A percentile compares a stretch with the other conserved stretches of the same genome.
These are phyloP conservation scores for human (Homo sapiens) DNA, from an alignment of 2,113 vertebrate species.

Conservation along the genomic window DNA sequence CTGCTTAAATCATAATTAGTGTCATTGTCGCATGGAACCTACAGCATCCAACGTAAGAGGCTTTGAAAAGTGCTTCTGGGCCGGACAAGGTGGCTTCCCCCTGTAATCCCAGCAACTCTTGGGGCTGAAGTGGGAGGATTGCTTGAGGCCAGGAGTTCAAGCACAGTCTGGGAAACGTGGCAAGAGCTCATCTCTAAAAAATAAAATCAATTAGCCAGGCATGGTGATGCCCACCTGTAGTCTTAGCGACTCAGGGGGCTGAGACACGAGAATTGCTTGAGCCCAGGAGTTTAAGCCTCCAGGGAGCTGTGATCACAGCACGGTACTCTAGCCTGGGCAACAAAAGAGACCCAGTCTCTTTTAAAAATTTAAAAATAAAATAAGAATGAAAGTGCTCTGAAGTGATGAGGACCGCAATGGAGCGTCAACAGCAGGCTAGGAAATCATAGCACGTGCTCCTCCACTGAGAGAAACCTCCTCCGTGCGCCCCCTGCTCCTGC, in stretches of 20 bases:
- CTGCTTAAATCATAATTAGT: background rate
- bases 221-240: background rate
- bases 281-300: background rate
- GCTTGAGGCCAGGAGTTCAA: background rate
- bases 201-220: too few relatives aligned
- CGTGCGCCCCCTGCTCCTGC: rapidly evolving
- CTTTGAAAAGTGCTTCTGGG: background rate
- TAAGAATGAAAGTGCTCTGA: background rate
- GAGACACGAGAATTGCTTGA: background rate
- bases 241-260: background rate
- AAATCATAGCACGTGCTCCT: rapidly evolving
- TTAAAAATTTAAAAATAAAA: background rate
- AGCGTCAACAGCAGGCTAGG: background rate
- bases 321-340: too few relatives aligned
- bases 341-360: background rate
- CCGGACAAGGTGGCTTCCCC: background rate
- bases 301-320: background rate
- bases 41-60: rapidly evolving
- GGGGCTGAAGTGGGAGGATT: background rate
- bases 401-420: background rate
- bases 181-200: too few relatives aligned
- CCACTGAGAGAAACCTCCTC: background rate
- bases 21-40: background rate
- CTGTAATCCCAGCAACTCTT: background rate
- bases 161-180: too few relatives aligned